phyloP scores from a whole-genome alignment of 2,113 vertebrate species.

The Nycticorax nycticorax region DNA sequence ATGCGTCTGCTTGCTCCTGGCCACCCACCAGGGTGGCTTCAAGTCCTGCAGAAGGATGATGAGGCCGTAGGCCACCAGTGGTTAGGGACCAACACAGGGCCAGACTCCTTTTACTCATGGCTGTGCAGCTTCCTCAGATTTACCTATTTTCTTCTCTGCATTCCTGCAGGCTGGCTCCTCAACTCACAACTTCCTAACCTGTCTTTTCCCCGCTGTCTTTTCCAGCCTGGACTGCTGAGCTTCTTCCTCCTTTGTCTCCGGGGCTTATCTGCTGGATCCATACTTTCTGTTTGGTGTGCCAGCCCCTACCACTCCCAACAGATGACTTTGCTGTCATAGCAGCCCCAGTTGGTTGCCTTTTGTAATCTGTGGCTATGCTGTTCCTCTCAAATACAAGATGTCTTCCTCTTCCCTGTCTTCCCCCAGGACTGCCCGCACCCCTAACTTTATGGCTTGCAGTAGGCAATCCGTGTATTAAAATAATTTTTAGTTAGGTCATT shows the following conservation, averaged over 20 bases:
- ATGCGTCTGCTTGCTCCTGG: background rate
- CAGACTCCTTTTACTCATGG: background rate
- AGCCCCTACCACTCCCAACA: background rate
- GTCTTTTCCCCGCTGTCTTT: background rate
- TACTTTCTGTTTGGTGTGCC: background rate
- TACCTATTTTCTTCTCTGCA: background rate
- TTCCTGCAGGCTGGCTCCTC: background rate
- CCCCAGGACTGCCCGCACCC: background rate
- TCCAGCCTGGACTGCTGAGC: background rate
- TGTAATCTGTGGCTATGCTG: background rate
- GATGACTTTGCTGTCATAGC: background rate
- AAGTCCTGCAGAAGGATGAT: background rate
- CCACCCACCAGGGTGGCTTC: background rate
- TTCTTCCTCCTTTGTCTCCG: background rate
- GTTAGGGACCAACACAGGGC: background rate
- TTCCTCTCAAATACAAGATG: background rate
- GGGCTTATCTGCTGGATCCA: background rate
- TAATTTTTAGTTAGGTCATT: slow-evolving; percentile 23
- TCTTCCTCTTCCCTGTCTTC: background rate
- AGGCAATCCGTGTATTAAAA: background rate
- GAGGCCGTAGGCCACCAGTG: fast-evolving
- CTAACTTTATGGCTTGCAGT: background rate
- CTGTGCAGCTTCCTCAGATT: background rate
- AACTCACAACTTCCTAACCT: background rate
- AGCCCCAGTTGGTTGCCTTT: background rate